Evolutionary conservation across 1,140 invertebrate species (phyloP), one percentile per base, ranked within the genome.

Genomic region (fruit fly (Drosophila melanogaster)): DNA sequence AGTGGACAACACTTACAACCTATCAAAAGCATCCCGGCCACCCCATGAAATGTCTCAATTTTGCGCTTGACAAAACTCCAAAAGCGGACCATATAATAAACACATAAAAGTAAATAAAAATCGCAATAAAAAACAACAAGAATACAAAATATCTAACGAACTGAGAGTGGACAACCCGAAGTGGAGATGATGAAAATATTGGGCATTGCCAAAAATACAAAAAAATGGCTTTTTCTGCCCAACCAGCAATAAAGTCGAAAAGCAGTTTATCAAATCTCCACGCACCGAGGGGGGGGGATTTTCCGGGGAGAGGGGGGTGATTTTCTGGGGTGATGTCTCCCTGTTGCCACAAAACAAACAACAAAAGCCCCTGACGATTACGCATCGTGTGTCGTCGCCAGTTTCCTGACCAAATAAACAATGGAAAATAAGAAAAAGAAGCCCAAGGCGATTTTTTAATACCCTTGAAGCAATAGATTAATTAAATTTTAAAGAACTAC

Each of bases 191-290:
- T 76, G 43, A 43, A 71, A 84, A 85, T 75, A 78, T 85, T 78
- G 83, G 78, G 55, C 69, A 67, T 59, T 70, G 81, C 49, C 53
- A 77, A 85, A 87, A 80, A 65, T 64, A 70, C 30, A 62, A 50
- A 76, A 75, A 70, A 65, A 33, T 50, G 41, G 8, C 49, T 44
- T 61, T 86, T 81, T 86, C 59, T 72, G 76, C 79, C 76, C 80
- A 79, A 87, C 71, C 67, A 89, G 84, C 84, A 89, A 89, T 89
- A 89, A 87, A 89, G 79, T 87, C 84, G 77, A 89, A 87, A 84
- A 89, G 76, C 79, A 89, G 84, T 87, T 89, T 89, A 87, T 87
- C 84, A 87, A 87, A 87, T 87, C 81, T 89, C 76, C 76, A 89
- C 76, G 65, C 81, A 81, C 64, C 24, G 10, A 55, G 46, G 53